Conservation (phyloP, 2,888 invertebrate genomes). For the Laothoe populi region DNA sequence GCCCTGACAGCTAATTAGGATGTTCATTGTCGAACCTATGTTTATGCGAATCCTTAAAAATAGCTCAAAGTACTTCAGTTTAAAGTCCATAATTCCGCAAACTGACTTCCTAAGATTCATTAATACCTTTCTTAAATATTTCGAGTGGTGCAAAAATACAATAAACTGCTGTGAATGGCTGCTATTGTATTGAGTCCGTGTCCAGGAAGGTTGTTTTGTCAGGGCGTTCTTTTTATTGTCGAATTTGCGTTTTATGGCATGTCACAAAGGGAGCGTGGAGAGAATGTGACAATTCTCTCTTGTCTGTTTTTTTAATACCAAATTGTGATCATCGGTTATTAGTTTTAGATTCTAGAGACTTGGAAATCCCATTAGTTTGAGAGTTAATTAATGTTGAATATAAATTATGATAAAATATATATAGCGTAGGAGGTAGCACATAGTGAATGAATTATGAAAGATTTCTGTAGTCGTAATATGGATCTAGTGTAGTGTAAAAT, state of each 20-base stretch:
- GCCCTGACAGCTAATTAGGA: constrained; percentile 83
- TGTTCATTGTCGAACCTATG: constrained; percentile 81
- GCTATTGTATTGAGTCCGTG: constrained; percentile 82
- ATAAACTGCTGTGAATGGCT: constrained; percentile 79
- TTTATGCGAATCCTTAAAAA: constrained; percentile 54
- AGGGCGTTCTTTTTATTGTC: constrained; percentile 81
- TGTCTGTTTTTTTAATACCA: constrained; percentile 55
- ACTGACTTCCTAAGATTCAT: constrained; percentile 59
- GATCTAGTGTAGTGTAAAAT: too few relatives aligned
- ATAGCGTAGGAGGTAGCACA: too few relatives aligned
- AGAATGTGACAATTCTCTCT: constrained; percentile 73
- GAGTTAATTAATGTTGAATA: too few relatives aligned
- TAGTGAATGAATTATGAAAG: too few relatives aligned
- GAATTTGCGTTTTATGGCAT: constrained; percentile 83
- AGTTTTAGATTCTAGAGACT: too few relatives aligned
- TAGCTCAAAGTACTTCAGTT: constrained; percentile 43
- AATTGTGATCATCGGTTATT: constrained; percentile 45
- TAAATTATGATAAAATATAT: too few relatives aligned
- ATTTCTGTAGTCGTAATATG: too few relatives aligned
- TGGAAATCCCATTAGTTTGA: too few relatives aligned
- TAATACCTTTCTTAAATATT: constrained; percentile 80
- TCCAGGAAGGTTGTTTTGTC: constrained; percentile 82
- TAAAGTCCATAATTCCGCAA: constrained; percentile 58
- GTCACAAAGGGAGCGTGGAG: constrained; percentile 70
- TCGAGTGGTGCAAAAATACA: constrained; percentile 81